Evolutionary conservation across 1,140 invertebrate species (phyloP).

Genomic region (Euglossa dilemma): DNA sequence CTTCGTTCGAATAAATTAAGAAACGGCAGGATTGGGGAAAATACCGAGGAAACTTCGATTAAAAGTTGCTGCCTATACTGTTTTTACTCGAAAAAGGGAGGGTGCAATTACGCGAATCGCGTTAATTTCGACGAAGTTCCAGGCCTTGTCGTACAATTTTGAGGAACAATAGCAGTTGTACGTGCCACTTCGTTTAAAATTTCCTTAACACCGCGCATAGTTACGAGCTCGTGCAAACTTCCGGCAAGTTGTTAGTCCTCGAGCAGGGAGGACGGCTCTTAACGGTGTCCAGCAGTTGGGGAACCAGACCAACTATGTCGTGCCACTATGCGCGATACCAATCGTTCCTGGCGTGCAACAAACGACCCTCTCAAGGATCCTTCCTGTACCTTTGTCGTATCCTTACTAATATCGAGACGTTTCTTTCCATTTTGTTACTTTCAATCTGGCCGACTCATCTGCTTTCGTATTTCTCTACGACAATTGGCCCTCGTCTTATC

Average conservation of each 20-base stretch:
- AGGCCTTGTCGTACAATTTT: constrained; percentile 2
- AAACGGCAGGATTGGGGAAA: neutral
- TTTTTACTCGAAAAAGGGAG: too few relatives aligned
- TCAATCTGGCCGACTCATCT: neutral
- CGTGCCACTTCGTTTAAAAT: constrained; percentile 44
- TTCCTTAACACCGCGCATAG: constrained; percentile 41
- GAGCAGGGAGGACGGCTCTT: constrained; percentile 28
- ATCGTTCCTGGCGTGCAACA: constrained; percentile 48
- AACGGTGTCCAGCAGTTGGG: constrained; percentile 33
- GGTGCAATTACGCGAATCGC: neutral
- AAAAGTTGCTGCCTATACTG: neutral
- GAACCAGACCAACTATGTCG: constrained; percentile 56
- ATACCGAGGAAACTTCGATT: neutral
- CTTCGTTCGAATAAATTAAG: neutral
- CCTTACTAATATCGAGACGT: constrained; percentile 1
- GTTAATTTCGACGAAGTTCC: constrained; percentile 25
- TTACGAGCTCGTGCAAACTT: constrained; percentile 41
- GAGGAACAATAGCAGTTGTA: constrained; percentile 43
- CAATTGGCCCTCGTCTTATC: neutral
- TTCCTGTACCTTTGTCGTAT: constrained; percentile 45
- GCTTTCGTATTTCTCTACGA: neutral
- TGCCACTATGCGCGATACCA: constrained; percentile 50
- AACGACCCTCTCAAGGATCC: constrained; percentile 54
- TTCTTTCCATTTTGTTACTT: constrained; percentile 1
- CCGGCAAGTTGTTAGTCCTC: constrained; percentile 41